These are phyloP conservation scores for Drosophila nr. medialis DNA, from an alignment of 2,888 invertebrate genomes.

Conservation along the genomic window DNA sequence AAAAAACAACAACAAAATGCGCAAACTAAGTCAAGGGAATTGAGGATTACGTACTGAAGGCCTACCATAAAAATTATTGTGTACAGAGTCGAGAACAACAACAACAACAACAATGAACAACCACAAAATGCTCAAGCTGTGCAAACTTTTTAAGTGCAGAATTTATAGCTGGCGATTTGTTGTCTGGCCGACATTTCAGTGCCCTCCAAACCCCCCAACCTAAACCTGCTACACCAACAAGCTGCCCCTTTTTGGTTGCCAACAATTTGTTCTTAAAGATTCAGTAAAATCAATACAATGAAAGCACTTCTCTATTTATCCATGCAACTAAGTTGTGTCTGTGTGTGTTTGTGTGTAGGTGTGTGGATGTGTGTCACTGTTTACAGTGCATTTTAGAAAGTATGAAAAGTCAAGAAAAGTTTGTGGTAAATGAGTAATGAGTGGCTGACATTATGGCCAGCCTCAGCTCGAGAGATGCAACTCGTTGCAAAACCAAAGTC, in stretches of 20 bases:
- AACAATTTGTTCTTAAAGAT: slow-evolving; percentile 68
- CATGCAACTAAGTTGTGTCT: slow-evolving; percentile 4
- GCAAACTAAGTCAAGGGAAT: not conserved
- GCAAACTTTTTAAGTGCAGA: slow-evolving; percentile 77
- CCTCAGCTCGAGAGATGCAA: slow-evolving; percentile 14
- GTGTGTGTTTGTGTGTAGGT: slow-evolving; percentile 20
- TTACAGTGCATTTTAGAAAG: slow-evolving; percentile 64
- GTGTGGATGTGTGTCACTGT: slow-evolving; percentile 14
- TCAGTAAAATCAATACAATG: slow-evolving; percentile 70
- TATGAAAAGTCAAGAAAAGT: slow-evolving; percentile 77
- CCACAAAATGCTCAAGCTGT: slow-evolving; percentile 56
- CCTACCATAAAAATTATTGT: slow-evolving; percentile 37
- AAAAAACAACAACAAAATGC: slow-evolving; percentile 6
- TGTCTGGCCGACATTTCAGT: slow-evolving; percentile 60
- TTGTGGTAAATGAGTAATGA: slow-evolving; percentile 78
- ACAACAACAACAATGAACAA: slow-evolving; percentile 10
- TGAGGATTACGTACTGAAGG: slow-evolving; percentile 9
- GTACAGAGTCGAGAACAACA: slow-evolving; percentile 32
- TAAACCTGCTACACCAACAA: slow-evolving; percentile 2
- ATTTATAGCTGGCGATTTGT: slow-evolving; percentile 77
- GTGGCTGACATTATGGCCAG: slow-evolving; percentile 65
- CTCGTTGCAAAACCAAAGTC: slow-evolving; percentile 14
- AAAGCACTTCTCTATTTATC: slow-evolving; percentile 11
- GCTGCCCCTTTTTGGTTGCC: slow-evolving; percentile 33
- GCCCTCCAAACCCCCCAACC: not conserved